Percentiles rank a stretch among this genome's conserved stretches.
phyloP scores from a whole-genome alignment of 2,888 invertebrate genomes.

The Panorpa germanica region DNA sequence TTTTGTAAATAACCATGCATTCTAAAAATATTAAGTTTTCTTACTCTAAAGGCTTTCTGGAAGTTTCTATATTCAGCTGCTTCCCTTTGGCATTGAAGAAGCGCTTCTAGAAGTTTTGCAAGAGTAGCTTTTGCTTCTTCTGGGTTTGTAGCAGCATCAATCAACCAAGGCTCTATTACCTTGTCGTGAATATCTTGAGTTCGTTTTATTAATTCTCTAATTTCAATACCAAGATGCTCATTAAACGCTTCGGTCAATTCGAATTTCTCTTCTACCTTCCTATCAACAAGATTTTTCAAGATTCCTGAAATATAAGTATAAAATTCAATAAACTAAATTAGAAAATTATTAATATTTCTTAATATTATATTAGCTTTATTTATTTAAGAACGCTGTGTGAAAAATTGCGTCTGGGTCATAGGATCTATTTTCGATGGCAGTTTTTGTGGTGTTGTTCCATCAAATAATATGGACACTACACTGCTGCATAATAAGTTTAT shows the following conservation, averaged over 20 bases:
- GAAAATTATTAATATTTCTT: slow-evolving; percentile 19
- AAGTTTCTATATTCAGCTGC: slow-evolving; percentile 60
- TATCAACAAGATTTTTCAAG: slow-evolving; percentile 49
- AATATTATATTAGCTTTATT: too few relatives aligned
- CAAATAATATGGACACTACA: too few relatives aligned
- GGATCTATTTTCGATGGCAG: too few relatives aligned
- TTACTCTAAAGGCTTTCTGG: slow-evolving; percentile 71
- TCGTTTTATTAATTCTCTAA: slow-evolving; percentile 48
- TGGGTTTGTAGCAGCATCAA: slow-evolving; percentile 34
- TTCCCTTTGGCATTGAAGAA: slow-evolving; percentile 40
- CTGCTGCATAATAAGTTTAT: too few relatives aligned
- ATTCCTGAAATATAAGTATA: slow-evolving; percentile 23
- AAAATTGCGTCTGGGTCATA: too few relatives aligned
- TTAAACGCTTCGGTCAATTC: slow-evolving; percentile 52
- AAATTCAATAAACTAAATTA: slow-evolving; percentile 6
- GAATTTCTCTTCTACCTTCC: slow-evolving; percentile 43
- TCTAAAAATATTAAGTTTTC: slow-evolving; percentile 8
- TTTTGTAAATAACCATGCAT: slow-evolving; percentile 3
- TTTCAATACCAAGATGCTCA: slow-evolving; percentile 57
- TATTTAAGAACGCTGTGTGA: too few relatives aligned
- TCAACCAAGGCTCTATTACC: slow-evolving; percentile 26
- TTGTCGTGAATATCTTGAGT: slow-evolving; percentile 55
- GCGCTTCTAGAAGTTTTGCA: slow-evolving; percentile 37
- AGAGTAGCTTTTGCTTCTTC: slow-evolving; percentile 43
- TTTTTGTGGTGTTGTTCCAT: too few relatives aligned